Conservation (phyloP, 1,140 invertebrate genomes). For the Drosophila grimshawi region DNA sequence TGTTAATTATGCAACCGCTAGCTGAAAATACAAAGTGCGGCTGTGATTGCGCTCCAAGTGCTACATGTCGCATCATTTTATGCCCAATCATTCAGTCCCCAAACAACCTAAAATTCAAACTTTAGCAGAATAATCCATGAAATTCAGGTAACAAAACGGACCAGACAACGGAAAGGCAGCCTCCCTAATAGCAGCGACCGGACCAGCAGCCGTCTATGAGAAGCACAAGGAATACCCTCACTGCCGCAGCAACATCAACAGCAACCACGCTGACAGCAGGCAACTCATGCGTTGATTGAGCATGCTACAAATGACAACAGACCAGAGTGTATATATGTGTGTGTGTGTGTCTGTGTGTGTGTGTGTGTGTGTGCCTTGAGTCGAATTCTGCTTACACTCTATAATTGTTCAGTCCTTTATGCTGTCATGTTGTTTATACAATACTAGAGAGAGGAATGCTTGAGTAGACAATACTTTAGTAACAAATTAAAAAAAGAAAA, state of each 20-base stretch:
- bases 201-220: conserved; percentile 6
- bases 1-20: conserved; percentile 40
- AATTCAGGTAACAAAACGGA: not conserved
- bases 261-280: conserved; percentile 2
- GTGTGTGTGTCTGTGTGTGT: not conserved
- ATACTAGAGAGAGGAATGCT: not conserved
- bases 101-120: not conserved
- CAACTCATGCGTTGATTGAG: conserved; percentile 16
- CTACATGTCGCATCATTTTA: conserved; percentile 25
- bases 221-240: conserved; percentile 2
- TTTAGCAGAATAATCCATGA: not conserved
- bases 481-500: too few relatives aligned
- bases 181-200: conserved; percentile 19
- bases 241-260: conserved; percentile 2
- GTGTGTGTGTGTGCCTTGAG: not conserved
- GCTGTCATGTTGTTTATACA: conserved; percentile 18
- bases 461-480: not conserved
- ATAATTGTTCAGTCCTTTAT: conserved; percentile 20
- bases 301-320: conserved; percentile 16
- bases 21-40: conserved; percentile 8
- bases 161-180: not conserved
- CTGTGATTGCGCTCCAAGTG: conserved; percentile 16
- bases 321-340: not conserved
- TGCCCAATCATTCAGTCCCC: conserved; percentile 16
- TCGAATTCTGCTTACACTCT: conserved; percentile 5